Percentiles rank a stretch among this genome's conserved stretches.
Conservation (phyloP, 2,113 vertebrate genomes). For the Numenius arquata region DNA sequence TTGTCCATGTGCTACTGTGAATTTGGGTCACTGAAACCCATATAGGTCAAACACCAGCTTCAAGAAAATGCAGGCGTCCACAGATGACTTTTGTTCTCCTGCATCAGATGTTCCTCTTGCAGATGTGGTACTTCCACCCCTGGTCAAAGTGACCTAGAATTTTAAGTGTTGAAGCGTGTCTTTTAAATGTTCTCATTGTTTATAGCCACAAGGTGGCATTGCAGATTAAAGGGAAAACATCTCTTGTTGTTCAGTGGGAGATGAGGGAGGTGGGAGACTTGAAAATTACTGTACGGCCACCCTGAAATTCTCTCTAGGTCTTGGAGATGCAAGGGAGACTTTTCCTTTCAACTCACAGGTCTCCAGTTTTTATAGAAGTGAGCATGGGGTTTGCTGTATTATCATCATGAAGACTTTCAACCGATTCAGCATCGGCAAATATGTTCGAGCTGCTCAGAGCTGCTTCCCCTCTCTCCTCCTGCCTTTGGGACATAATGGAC, state of each 20-base stretch:
- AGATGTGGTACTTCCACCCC: background rate
- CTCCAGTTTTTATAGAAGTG: background rate
- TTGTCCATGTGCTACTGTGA: fast-evolving
- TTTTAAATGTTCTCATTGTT: constrained; percentile 38
- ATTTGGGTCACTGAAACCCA: background rate
- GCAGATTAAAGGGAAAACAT: constrained; percentile 75
- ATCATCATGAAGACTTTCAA: background rate
- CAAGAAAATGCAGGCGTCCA: background rate
- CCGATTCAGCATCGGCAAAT: background rate
- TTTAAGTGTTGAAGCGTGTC: background rate
- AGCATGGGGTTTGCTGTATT: background rate
- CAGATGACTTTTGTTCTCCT: background rate
- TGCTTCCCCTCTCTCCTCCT: background rate
- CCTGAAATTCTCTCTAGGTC: background rate
- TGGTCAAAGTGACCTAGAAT: background rate
- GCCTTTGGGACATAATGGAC: background rate
- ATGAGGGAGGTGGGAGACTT: background rate
- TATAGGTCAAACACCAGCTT: background rate
- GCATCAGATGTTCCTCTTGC: background rate
- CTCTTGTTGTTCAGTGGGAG: background rate
- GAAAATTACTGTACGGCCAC: background rate
- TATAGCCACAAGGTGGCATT: constrained; percentile 78
- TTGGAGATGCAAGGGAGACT: background rate
- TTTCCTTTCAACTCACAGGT: background rate
- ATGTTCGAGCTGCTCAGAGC: background rate